A percentile compares a stretch with the other conserved stretches of the same genome.
Conservation (phyloP, 2,888 invertebrate species). For the Heliothis peltigera region DNA sequence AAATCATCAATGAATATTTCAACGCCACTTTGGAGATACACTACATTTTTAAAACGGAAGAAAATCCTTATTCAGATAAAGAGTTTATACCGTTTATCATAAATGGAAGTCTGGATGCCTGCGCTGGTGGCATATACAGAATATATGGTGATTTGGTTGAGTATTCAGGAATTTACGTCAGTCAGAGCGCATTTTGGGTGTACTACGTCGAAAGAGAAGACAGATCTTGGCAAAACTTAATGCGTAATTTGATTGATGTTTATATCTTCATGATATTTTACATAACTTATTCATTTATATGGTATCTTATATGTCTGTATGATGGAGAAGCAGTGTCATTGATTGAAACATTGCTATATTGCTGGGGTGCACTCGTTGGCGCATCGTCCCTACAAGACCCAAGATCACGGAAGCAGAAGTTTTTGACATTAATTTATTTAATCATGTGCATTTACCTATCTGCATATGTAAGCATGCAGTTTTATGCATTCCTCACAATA, state of each 20-base stretch:
- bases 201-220: slow-evolving; percentile 72
- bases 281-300: slow-evolving; percentile 68
- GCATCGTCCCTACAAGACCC: slow-evolving; percentile 70
- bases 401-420: slow-evolving; percentile 74
- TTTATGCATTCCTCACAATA: slow-evolving; percentile 80
- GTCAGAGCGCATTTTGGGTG: slow-evolving; percentile 75
- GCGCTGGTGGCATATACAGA: slow-evolving; percentile 79
- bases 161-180: slow-evolving; percentile 79
- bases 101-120: slow-evolving; percentile 77
- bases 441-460: slow-evolving; percentile 75
- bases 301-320: slow-evolving; percentile 69
- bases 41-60: slow-evolving; percentile 68
- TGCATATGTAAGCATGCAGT: slow-evolving; percentile 75
- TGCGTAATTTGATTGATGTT: slow-evolving; percentile 69
- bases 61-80: slow-evolving; percentile 60
- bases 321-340: slow-evolving; percentile 68
- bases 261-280: slow-evolving; percentile 79
- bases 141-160: slow-evolving; percentile 74
- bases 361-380: slow-evolving; percentile 79
- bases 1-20: slow-evolving; percentile 74
- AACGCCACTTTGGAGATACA: slow-evolving; percentile 73
- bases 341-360: slow-evolving; percentile 67
- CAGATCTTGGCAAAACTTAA: slow-evolving; percentile 75
- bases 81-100: slow-evolving; percentile 69
- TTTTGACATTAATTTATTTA: slow-evolving; percentile 74